These are phyloP conservation scores for Glyphotaelius pellucidus DNA, from an alignment of 2,888 invertebrate species.

Conservation along the genomic window DNA sequence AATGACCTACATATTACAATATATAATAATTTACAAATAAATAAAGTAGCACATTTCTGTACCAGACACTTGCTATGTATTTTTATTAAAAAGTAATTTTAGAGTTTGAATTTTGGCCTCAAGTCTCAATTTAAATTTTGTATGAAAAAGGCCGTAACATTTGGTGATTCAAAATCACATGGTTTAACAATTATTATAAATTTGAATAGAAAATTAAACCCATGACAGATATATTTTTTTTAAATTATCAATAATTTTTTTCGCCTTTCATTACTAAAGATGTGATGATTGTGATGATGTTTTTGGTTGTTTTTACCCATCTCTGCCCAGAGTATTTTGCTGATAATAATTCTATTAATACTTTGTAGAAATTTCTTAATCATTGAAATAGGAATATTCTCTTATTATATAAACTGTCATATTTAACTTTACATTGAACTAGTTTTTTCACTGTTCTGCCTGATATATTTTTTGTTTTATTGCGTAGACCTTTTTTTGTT, in stretches of 20 bases:
- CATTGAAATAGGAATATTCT: not conserved
- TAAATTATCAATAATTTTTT: too few relatives aligned
- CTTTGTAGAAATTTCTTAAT: not conserved
- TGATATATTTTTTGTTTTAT: constrained; percentile 26
- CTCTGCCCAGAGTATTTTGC: not conserved
- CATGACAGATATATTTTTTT: not conserved
- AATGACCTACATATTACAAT: too few relatives aligned
- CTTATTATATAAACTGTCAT: not conserved
- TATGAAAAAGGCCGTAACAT: not conserved
- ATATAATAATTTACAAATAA: too few relatives aligned
- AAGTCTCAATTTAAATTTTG: too few relatives aligned
- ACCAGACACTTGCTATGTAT: too few relatives aligned
- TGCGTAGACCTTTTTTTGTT: not conserved
- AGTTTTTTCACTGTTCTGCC: constrained; percentile 17
- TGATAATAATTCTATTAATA: not conserved
- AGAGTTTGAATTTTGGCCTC: too few relatives aligned
- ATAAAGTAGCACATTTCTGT: too few relatives aligned
- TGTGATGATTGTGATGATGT: not conserved
- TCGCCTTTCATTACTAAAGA: not conserved
- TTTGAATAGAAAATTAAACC: not conserved
- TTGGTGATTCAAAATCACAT: not conserved
- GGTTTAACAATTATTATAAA: not conserved
- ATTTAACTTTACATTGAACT: not conserved
- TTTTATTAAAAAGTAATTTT: too few relatives aligned
- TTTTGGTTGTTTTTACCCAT: not conserved